These are phyloP conservation scores for Loris lydekkerianus DNA, from an alignment of 2,797 vertebrate genomes.

Conservation along the genomic window DNA sequence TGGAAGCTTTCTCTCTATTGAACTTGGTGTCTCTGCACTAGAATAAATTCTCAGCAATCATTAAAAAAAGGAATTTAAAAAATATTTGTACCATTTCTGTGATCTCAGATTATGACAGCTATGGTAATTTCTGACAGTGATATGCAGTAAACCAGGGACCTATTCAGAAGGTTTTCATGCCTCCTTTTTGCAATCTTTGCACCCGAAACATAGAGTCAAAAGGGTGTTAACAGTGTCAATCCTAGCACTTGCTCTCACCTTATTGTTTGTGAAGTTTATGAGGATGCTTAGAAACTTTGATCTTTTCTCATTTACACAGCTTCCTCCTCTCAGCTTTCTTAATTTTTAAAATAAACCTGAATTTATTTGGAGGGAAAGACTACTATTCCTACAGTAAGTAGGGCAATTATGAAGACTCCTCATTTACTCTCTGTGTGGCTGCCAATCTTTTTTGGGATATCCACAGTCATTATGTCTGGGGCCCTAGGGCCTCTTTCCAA, in stretches of 20 bases:
- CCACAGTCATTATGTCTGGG: not conserved
- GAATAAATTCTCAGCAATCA: conserved; percentile 65
- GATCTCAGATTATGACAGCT: conserved; percentile 50
- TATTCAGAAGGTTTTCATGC: conserved; percentile 31
- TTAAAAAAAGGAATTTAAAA: conserved; percentile 67
- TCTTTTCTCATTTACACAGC: conserved; percentile 35
- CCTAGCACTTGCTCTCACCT: not conserved
- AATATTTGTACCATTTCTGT: not conserved
- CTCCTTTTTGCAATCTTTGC: conserved; percentile 51
- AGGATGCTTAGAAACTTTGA: not conserved
- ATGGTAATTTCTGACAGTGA: conserved; percentile 51
- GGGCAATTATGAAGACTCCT: not conserved
- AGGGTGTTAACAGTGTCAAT: not conserved
- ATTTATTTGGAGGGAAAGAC: not conserved
- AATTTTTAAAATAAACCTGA: not conserved
- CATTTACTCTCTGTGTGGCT: not conserved
- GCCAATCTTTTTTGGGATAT: not conserved
- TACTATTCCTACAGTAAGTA: not conserved
- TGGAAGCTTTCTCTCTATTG: conserved; percentile 32
- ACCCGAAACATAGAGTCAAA: conserved; percentile 51
- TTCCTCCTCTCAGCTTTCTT: not conserved
- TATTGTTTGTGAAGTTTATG: not conserved
- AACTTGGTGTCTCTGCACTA: not conserved
- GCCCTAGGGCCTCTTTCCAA: not conserved
- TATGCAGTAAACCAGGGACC: not conserved